Percentiles rank a stretch among this genome's conserved stretches.
phyloP scores from a whole-genome alignment of 2,888 invertebrate genomes.

The Diarsia dahlii region DNA sequence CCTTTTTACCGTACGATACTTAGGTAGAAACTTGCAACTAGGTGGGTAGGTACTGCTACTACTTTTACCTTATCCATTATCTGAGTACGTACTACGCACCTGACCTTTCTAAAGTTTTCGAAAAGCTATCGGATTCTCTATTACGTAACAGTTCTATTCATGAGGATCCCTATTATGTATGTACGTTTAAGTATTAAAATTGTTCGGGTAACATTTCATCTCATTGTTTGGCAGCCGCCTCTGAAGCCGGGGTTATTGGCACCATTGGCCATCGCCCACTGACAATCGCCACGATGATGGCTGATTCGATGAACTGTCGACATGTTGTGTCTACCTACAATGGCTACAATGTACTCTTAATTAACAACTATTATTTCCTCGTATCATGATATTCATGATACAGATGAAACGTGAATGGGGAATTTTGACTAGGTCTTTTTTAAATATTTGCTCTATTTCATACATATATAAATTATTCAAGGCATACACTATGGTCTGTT shows the following conservation, averaged over 20 bases:
- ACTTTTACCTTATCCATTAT: neutral
- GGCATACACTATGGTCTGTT: conserved; percentile 15
- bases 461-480: conserved; percentile 12
- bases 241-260: conserved; percentile 63
- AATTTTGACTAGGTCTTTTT: neutral
- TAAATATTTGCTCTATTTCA: neutral
- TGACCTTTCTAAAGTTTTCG: neutral
- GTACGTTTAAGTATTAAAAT: conserved; percentile 8
- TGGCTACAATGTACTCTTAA: conserved; percentile 14
- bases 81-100: neutral
- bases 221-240: conserved; percentile 48
- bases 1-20: neutral
- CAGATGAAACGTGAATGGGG: neutral
- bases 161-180: neutral
- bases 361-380: conserved; percentile 37
- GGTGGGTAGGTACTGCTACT: neutral
- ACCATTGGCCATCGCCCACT: conserved; percentile 57
- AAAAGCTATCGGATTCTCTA: neutral
- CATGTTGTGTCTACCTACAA: conserved; percentile 19
- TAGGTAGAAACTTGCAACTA: neutral
- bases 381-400: neutral
- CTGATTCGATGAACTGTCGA: conserved; percentile 56
- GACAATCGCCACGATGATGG: conserved; percentile 42
- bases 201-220: conserved; percentile 18
- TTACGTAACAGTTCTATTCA: neutral